Evolutionary conservation across 1,140 invertebrate species (phyloP).

Genomic region (Orchestia grillus): DNA sequence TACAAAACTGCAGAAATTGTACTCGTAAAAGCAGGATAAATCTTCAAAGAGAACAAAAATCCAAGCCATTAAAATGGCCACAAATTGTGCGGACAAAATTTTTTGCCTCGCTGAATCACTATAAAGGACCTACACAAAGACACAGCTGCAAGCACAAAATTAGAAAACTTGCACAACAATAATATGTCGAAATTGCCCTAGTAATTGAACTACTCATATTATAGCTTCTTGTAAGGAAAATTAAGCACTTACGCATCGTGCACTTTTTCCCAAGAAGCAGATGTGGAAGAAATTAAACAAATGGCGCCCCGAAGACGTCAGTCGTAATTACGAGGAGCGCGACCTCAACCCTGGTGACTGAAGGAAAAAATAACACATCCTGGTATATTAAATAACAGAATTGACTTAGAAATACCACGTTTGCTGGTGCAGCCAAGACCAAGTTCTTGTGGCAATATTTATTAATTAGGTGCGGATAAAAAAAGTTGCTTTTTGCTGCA

Average conservation of each 20-base stretch:
- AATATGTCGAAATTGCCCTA: not conserved
- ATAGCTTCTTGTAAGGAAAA: not conserved
- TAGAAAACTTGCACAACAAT: not conserved
- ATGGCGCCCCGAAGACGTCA: not conserved
- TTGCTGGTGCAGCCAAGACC: not conserved
- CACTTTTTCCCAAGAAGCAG: not conserved
- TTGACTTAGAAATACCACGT: not conserved
- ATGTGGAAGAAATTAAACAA: not conserved
- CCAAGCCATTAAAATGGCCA: not conserved
- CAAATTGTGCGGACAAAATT: not conserved
- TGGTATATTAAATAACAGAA: conserved; percentile 30
- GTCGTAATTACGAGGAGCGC: not conserved
- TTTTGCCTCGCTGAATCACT: not conserved
- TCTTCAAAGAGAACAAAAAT: not conserved
- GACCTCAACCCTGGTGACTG: not conserved
- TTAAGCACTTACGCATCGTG: not conserved
- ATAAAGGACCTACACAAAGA: not conserved
- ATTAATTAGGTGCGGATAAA: conserved; percentile 32
- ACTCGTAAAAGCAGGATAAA: not conserved
- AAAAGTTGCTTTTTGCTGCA: not conserved
- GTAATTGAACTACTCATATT: not conserved
- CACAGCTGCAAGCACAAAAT: not conserved
- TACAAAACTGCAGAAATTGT: not conserved
- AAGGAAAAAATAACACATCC: conserved; percentile 17
- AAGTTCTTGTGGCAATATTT: conserved; percentile 27